These are phyloP conservation scores for Aricia artaxerxes DNA, from an alignment of 2,888 invertebrate genomes.

Conservation along the genomic window DNA sequence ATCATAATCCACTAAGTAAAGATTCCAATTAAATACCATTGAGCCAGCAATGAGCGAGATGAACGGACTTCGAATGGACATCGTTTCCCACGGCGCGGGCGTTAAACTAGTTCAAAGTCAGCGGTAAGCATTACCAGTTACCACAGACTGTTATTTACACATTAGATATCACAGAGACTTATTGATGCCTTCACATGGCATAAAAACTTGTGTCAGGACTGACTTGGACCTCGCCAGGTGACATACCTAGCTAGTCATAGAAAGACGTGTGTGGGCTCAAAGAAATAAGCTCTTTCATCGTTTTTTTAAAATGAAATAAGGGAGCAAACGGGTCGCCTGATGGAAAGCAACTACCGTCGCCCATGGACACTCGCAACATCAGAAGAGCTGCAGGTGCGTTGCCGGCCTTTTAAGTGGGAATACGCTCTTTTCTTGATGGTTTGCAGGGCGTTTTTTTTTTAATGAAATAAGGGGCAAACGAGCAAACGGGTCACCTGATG, in stretches of 20 bases:
- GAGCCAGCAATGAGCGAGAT: conserved; percentile 35
- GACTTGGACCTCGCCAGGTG: neutral
- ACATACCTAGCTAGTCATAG: neutral
- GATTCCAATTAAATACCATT: conserved; percentile 39
- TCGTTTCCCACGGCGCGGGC: conserved; percentile 47
- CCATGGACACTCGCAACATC: no score
- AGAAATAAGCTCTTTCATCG: no score
- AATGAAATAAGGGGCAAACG: no score
- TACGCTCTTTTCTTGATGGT: no score
- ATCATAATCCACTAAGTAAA: neutral
- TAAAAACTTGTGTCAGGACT: conserved; percentile 1
- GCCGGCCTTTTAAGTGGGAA: no score
- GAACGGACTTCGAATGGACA: conserved; percentile 33
- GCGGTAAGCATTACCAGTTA: conserved; percentile 39
- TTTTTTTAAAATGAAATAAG: no score
- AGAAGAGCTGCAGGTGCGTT: no score
- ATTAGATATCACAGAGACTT: neutral
- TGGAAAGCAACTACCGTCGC: no score
- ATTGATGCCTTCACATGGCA: neutral
- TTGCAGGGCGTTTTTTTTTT: no score
- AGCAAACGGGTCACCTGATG: no score
- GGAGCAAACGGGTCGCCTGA: no score
- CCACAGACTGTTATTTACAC: conserved; percentile 34
- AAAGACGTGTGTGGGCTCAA: no score
- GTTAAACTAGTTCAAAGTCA: conserved; percentile 46